Evolutionary conservation across 2,113 vertebrate species (phyloP), one percentile per base, ranked within the genome.

Genomic region (Origma solitaria): DNA sequence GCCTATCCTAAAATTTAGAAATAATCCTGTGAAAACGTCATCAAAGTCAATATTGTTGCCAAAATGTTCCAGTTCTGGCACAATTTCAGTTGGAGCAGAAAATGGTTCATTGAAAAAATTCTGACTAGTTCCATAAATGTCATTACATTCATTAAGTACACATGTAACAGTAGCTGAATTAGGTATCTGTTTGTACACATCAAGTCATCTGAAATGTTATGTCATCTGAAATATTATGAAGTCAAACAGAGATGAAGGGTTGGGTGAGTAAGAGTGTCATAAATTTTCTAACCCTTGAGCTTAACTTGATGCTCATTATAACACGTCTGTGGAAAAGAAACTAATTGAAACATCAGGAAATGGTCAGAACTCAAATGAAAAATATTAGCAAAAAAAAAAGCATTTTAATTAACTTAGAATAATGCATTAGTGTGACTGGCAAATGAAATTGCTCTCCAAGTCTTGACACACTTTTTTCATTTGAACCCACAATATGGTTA

Each of bases 291-390:
- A 90, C 45, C 38, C 72, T 65, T 87, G 73, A 58, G 75, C 64
- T 60, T 66, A 72, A 69, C 66, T 82, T 70, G 66, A 66, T 2
- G 9, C 10, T 93, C 54, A 66, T 92, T 96, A 54, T 69, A 77
- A 62, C 54, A 79, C 0, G 0, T 38, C 70, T 91, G 68, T 65
- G 68, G 70, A 69, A 58, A 94, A 62, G 79, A 61, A n/a, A 30
- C 35, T 51, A 93, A 82, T 60, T 92, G 70, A 90, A 90, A 94
- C 84, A 80, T 90, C n/a, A 76, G 49, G 68, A 94, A 91, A 85
- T 24, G 58, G 78, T 85, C 91, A 95, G 31, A 94, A 90, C 0
- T 1, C 19, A 95, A 85, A 85, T 62, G 45, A 80, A 85, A 94
- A 95, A 16, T 54, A 50, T 85, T 82, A 87, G 37, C 16, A 70